phyloP scores from a whole-genome alignment of 2,797 vertebrate species.

The Enteromius trimaculatus region DNA sequence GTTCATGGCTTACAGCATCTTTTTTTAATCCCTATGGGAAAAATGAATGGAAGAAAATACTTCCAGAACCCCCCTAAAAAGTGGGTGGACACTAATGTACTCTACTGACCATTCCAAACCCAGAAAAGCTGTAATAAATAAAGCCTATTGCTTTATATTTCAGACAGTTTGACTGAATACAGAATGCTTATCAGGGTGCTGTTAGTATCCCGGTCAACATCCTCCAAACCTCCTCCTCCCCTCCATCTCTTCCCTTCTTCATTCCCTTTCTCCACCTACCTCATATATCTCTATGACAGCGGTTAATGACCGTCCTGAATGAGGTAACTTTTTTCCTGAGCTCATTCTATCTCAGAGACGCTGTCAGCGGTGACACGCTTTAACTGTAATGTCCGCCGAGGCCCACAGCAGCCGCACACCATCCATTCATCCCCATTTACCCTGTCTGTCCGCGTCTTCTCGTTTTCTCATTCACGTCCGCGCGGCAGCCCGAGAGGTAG shows the following conservation, averaged over 20 bases:
- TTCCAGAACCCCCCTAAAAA: background rate
- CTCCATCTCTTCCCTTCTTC: constrained; percentile 22
- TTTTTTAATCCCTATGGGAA: too few species aligned
- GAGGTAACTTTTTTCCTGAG: constrained; percentile 24
- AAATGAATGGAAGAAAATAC: background rate
- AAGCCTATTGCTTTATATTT: background rate
- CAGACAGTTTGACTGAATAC: background rate
- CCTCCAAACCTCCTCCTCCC: constrained; percentile 14
- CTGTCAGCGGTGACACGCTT: constrained; percentile 10
- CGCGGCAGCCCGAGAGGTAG: constrained; percentile 40
- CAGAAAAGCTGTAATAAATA: background rate
- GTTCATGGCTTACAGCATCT: background rate
- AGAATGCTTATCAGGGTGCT: background rate
- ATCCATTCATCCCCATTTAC: constrained; percentile 35
- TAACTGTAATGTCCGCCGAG: constrained; percentile 18
- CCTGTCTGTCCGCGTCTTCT: constrained; percentile 6
- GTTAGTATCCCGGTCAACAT: constrained; percentile 4
- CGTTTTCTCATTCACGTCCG: constrained; percentile 1
- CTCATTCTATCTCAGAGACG: constrained; percentile 26
- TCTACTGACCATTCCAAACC: background rate
- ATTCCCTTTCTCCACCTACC: constrained; percentile 31
- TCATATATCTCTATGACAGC: constrained; percentile 53
- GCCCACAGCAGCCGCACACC: constrained; percentile 20
- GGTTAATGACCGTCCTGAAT: constrained; percentile 49
- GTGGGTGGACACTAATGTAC: background rate